Conservation (phyloP, 2,888 invertebrate species). For the Protonemura montana region DNA sequence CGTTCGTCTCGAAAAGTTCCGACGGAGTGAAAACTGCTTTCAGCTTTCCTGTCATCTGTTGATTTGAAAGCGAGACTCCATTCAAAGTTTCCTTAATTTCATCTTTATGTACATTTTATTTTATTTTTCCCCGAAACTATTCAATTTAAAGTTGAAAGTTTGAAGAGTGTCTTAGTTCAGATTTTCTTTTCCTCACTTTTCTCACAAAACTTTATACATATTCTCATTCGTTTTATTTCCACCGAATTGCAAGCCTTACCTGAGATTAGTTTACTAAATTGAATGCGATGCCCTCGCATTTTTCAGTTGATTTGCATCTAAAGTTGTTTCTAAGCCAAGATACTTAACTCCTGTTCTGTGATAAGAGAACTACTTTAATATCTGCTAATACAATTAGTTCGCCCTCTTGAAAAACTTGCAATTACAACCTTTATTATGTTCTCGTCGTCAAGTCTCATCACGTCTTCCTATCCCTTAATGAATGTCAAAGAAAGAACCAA, state of each 20-base stretch:
- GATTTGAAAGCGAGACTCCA: conserved; percentile 26
- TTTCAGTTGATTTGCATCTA: conserved; percentile 19
- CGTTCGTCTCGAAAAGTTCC: neutral
- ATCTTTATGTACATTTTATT: conserved; percentile 7
- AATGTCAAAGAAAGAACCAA: neutral
- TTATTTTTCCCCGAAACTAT: neutral
- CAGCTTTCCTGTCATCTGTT: conserved; percentile 22
- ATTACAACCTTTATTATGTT: neutral
- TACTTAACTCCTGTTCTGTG: neutral
- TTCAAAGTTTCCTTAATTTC: conserved; percentile 26
- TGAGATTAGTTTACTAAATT: neutral
- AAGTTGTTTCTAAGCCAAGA: neutral
- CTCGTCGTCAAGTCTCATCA: neutral
- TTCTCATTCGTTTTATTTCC: neutral
- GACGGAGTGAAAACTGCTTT: neutral
- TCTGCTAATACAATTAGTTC: neutral
- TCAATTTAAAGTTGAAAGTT: conserved; percentile 39
- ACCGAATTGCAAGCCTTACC: neutral
- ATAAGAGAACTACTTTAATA: neutral
- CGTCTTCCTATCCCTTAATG: neutral
- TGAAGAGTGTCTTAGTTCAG: conserved; percentile 4
- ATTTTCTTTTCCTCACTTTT: neutral
- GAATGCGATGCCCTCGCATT: neutral
- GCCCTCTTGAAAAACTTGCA: neutral
- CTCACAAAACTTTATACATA: conserved; percentile 4